Evolutionary conservation across 2,797 vertebrate genomes (phyloP).

Genomic region (Mormyrops boulengeri): DNA sequence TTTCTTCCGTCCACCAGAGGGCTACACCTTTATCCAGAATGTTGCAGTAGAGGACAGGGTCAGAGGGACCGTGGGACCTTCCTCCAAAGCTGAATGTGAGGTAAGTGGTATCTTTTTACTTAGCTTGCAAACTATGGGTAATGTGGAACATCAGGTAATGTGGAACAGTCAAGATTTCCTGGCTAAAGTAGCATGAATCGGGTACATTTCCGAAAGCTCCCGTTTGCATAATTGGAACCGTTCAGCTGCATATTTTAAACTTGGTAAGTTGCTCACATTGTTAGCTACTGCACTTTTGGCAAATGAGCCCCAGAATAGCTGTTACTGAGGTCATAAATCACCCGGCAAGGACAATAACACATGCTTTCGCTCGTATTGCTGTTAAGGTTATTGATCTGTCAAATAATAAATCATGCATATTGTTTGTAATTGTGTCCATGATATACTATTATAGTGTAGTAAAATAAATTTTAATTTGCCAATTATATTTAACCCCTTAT

Average conservation of each 20-base stretch:
- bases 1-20: constrained; percentile 69
- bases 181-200: not conserved
- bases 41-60: constrained; percentile 64
- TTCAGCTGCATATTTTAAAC: not conserved
- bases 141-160: not conserved
- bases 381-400: not conserved
- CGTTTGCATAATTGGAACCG: not conserved
- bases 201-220: not conserved
- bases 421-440: not conserved
- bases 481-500: not conserved
- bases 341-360: not conserved
- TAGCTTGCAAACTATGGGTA: not conserved
- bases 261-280: not conserved
- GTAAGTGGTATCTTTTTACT: constrained; percentile 44
- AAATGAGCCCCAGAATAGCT: not conserved
- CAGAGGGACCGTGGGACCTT: constrained; percentile 73
- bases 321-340: not conserved
- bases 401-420: not conserved
- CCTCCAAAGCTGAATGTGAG: constrained; percentile 82
- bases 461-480: not conserved
- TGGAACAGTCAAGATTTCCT: not conserved
- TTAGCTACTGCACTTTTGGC: not conserved
- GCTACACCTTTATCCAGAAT: constrained; percentile 78
- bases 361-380: not conserved
- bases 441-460: not conserved